Evolutionary conservation across 1,140 invertebrate species (phyloP), one percentile per base, ranked within the genome.

Genomic region (Achroia grisella): DNA sequence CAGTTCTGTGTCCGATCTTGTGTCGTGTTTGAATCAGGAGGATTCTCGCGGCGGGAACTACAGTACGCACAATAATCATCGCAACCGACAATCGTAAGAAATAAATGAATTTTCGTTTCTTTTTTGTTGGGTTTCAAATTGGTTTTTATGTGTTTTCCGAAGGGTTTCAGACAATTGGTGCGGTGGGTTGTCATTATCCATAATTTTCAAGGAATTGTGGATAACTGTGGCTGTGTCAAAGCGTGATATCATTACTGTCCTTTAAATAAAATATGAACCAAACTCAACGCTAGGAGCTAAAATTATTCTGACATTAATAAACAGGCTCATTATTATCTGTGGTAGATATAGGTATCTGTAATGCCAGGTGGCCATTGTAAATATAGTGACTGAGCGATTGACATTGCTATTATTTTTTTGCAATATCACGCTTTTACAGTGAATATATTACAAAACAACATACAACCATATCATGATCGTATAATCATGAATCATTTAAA

Each of bases 101-200:
- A 77, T 66, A 77, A 80, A 80, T 73, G 67, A 71, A 68, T 71
- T 69, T 66, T 74, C 59, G 49, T 37, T 46, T 51, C 42, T 53
- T 69, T 71, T 65, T 36, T 39, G 46, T 29, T 32, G 50, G 29
- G 31, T 23, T 52, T 65, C 58, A 67, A 74, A 74, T 74, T 56
- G 57, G 58, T 73, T 80, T 78, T 76, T 76, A 69, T 74, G 47
- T 68, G 64, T 74, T 76, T 74, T 74, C 57, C 46, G 58, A 67
- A 69, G 57, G 60, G 52, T 44, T 69, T 10, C 54, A 62, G 56
- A 63, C 55, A 57, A 72, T 71, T 60, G 57, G 39, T 29, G 41
- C 45, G 48, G 48, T 50, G 41, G 31, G 31, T 43, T 47, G 48
- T 73, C 58, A 73, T 76, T 70, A 71, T 65, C 61, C 49, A 51